Percentiles rank a stretch among this genome's conserved stretches.
These are phyloP conservation scores for Sturnus vulgaris DNA, from an alignment of 2,113 vertebrate species.

Conservation along the genomic window DNA sequence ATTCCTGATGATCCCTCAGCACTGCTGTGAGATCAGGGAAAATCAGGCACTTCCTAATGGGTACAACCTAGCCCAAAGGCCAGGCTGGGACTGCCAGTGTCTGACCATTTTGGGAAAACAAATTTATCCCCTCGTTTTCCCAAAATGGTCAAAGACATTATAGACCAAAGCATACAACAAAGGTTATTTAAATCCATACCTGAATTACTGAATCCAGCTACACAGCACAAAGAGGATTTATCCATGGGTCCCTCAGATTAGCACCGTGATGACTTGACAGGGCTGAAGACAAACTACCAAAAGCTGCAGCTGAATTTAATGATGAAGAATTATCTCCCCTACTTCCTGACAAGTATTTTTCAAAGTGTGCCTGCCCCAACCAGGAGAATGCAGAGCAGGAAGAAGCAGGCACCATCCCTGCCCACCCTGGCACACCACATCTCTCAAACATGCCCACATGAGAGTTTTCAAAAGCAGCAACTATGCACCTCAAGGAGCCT, in stretches of 20 bases:
- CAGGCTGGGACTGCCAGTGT: not conserved
- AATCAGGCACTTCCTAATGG: not conserved
- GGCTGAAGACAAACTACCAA: not conserved
- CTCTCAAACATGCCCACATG: not conserved
- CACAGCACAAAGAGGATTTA: not conserved
- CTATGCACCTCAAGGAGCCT: not conserved
- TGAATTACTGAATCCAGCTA: not conserved
- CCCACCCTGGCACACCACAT: not conserved
- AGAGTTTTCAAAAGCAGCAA: not conserved
- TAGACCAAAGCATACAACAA: not conserved
- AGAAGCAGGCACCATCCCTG: fast-evolving
- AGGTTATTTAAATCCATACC: not conserved
- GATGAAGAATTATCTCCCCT: not conserved
- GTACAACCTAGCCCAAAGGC: not conserved
- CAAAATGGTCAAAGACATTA: too few species aligned
- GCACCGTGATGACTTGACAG: not conserved
- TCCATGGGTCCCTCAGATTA: not conserved
- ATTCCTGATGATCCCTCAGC: not conserved
- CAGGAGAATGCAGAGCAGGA: not conserved
- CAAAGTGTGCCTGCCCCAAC: fast-evolving
- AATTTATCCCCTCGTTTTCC: not conserved
- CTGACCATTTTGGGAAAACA: not conserved
- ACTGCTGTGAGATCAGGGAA: not conserved
- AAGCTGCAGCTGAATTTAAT: not conserved
- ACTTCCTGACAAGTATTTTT: not conserved